Evolutionary conservation across 2,797 vertebrate genomes (phyloP), one percentile per base, ranked within the genome.

Genomic region (Myotis daubentonii): DNA sequence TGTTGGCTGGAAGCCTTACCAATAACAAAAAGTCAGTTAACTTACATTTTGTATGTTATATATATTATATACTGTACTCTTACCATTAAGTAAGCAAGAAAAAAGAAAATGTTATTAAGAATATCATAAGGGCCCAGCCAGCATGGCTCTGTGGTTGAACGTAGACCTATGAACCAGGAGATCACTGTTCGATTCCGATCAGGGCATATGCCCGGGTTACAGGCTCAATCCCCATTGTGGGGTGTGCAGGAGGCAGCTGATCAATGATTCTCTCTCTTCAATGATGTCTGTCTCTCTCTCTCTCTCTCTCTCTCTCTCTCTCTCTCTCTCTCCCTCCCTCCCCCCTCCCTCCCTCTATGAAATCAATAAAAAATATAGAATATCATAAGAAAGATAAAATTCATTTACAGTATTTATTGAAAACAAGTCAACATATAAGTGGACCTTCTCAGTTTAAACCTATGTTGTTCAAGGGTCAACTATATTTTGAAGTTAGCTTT

Each of bases 401-500:
- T 66, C 13, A 66, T 33, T 17, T 66, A 83, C 20, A 49, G n/a
- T 49, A 83, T 49, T 66, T 36, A 66, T 49, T 83, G 60, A 6
- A 49, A 83, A 65, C 47, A 66, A 83, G n/a, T 83, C 22, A 1
- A 47, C n/a, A 33, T 49, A 33, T 33, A 25, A 82, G 41, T 83
- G 20, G 44, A 65, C 30, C 30, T 15, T 4, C 8, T 8, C 8
- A 83, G 44, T 83, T 33, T 3, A 83, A 66, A 49, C n/a, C 25
- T 1, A 16, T 78, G n/a, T 83, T 66, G 15, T 49, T 83, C 30
- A 83, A 66, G 60, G 30, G 41, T 83, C 30, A 49, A 33, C 80
- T 66, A 44, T 83, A 62, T 91, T 93, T 51, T 78, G 12, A 93
- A 92, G 51, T 89, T 71, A 33, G 15, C 92, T 19, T 68, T 93